phyloP scores from a whole-genome alignment of 2,797 vertebrate species.

The Gadopsis marmoratus region DNA sequence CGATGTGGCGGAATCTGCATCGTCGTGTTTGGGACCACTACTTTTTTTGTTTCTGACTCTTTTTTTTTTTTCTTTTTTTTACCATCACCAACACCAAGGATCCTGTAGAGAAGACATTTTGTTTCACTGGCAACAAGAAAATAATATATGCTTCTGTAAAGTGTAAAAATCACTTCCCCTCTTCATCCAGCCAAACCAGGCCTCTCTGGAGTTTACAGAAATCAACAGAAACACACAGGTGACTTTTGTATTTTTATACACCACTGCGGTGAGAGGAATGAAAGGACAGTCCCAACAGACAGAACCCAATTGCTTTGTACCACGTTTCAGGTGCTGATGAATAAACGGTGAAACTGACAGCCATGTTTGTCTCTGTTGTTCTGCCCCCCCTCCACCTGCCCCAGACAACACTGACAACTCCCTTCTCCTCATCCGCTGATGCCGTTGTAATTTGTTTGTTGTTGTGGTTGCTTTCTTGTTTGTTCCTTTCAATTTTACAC shows the following conservation, averaged over 20 bases:
- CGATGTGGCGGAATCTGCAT: constrained; percentile 66
- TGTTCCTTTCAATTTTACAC: constrained; percentile 57
- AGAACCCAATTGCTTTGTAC: constrained; percentile 87
- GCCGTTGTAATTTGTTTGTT: constrained; percentile 63
- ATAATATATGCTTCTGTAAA: constrained; percentile 91
- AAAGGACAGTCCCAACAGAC: constrained; percentile 87
- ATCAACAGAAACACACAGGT: constrained; percentile 78
- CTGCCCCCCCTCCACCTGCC: constrained; percentile 60
- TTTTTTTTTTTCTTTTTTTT: constrained; percentile 69
- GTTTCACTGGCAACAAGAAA: constrained; percentile 92
- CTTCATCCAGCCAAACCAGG: constrained; percentile 74
- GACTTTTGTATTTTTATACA: constrained; percentile 85
- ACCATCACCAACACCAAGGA: constrained; percentile 88
- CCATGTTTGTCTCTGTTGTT: constrained; percentile 88
- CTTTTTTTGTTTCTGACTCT: constrained; percentile 72
- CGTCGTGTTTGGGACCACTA: constrained; percentile 85
- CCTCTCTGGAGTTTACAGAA: constrained; percentile 83
- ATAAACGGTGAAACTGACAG: constrained; percentile 90
- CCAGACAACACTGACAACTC: constrained; percentile 44
- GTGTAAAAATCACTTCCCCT: constrained; percentile 81
- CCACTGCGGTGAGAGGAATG: constrained; percentile 86
- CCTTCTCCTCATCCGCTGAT: constrained; percentile 36
- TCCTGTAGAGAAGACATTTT: constrained; percentile 88
- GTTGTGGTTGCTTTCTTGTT: constrained; percentile 65
- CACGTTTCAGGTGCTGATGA: constrained; percentile 90